A percentile compares a stretch with the other conserved stretches of the same genome.
Evolutionary conservation across 2,797 vertebrate species (phyloP).

Genomic region (Falco columbarius): DNA sequence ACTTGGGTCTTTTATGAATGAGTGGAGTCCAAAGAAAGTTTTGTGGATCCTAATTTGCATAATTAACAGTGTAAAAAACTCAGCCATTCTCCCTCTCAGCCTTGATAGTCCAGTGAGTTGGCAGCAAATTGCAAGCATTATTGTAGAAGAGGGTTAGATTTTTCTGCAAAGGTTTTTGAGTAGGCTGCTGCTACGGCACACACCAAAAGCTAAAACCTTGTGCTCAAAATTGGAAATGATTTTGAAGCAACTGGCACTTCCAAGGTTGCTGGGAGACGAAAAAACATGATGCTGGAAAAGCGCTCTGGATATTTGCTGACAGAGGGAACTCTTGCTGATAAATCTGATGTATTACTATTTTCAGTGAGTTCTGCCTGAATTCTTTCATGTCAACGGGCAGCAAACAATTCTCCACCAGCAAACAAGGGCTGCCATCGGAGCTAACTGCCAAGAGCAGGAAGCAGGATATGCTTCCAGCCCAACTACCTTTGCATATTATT

Average conservation of each 20-base stretch:
- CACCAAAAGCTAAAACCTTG: not conserved
- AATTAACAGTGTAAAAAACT: not conserved
- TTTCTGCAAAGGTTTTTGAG: not conserved
- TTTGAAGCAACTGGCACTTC: not conserved
- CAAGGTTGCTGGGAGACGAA: not conserved
- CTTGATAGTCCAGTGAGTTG: not conserved
- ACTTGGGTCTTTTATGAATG: not conserved
- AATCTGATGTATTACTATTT: not conserved
- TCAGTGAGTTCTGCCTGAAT: not conserved
- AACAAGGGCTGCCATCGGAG: not conserved
- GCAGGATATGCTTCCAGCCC: not conserved
- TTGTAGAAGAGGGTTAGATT: not conserved
- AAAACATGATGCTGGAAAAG: rapidly evolving
- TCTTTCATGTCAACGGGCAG: not conserved
- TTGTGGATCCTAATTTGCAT: not conserved
- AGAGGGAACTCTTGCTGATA: not conserved
- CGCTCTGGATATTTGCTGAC: not conserved
- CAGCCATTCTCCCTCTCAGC: not conserved
- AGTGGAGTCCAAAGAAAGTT: not conserved
- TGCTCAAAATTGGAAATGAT: not conserved
- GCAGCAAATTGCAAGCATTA: not conserved
- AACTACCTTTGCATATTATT: not conserved
- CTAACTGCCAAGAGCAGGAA: not conserved
- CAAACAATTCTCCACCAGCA: not conserved
- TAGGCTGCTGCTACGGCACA: not conserved